These are phyloP conservation scores for Sylvietta virens DNA, from an alignment of 2,113 vertebrate genomes.

Conservation along the genomic window DNA sequence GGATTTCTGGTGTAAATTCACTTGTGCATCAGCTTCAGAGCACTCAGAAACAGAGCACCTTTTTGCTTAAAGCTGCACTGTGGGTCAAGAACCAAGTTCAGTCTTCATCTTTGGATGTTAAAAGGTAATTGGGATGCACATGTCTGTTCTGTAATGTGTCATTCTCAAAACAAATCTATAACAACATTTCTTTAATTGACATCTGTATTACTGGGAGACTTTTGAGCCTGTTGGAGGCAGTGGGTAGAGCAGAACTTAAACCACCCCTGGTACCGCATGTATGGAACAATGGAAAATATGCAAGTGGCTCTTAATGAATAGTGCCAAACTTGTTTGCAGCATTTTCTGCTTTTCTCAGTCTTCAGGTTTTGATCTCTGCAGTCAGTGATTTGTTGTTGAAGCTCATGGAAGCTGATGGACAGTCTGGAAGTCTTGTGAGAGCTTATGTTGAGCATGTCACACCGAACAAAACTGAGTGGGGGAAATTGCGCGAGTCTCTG, in stretches of 20 bases:
- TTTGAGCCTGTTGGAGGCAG: background rate
- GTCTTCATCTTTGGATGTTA: slow-evolving; percentile 74
- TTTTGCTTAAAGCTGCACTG: slow-evolving; percentile 79
- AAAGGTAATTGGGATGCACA: slow-evolving; percentile 74
- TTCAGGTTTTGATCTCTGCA: slow-evolving; percentile 82
- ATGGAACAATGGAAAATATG: background rate
- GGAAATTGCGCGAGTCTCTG: slow-evolving; percentile 75
- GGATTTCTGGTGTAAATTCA: slow-evolving; percentile 80
- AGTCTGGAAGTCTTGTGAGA: slow-evolving; percentile 58
- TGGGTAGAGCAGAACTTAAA: background rate
- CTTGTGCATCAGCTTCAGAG: slow-evolving; percentile 74
- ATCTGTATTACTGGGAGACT: background rate
- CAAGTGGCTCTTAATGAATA: background rate
- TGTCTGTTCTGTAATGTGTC: background rate
- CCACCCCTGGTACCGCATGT: background rate
- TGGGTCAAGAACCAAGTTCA: slow-evolving; percentile 89
- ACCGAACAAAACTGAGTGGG: slow-evolving; percentile 81
- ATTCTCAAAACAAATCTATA: background rate
- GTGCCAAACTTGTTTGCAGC: background rate
- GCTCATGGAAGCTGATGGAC: slow-evolving; percentile 70
- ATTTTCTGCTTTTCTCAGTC: slow-evolving; percentile 67
- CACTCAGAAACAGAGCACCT: slow-evolving; percentile 73
- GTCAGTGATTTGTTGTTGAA: slow-evolving; percentile 77
- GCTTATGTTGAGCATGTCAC: slow-evolving; percentile 73
- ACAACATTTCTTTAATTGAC: background rate